These are phyloP conservation scores for Acanthosoma haemorrhoidale DNA, from an alignment of 2,888 invertebrate species.

Conservation along the genomic window DNA sequence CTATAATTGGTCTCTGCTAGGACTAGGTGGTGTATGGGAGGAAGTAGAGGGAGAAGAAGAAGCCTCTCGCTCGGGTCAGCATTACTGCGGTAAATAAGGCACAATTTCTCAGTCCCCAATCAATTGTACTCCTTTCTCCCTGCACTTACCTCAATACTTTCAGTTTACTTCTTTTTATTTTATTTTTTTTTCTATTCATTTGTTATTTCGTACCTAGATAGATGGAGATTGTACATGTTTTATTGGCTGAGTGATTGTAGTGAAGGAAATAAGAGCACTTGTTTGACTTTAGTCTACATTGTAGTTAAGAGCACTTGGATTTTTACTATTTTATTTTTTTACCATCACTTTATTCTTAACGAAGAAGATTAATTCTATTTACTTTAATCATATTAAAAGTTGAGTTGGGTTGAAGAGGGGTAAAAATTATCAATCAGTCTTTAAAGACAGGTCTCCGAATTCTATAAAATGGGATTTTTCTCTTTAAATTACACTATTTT, in stretches of 20 bases:
- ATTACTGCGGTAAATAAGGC: conserved; percentile 39
- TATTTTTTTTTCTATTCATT: not conserved
- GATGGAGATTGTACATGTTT: not conserved
- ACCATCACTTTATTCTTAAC: too few relatives aligned
- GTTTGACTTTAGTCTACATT: not conserved
- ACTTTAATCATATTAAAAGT: too few relatives aligned
- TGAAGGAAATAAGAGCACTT: not conserved
- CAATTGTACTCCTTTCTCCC: conserved; percentile 17
- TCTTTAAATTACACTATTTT: too few relatives aligned
- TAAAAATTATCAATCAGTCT: too few relatives aligned
- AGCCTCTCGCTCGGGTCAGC: conserved; percentile 34
- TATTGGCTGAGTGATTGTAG: not conserved
- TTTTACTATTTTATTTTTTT: too few relatives aligned
- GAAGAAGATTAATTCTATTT: too few relatives aligned
- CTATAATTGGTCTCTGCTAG: not conserved
- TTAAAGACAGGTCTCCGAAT: too few relatives aligned
- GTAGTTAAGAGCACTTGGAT: not conserved
- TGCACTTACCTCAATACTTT: conserved; percentile 19
- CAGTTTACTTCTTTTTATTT: not conserved
- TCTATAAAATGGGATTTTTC: too few relatives aligned
- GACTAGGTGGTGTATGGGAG: conserved; percentile 27
- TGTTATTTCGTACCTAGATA: not conserved
- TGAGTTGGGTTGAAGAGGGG: too few relatives aligned
- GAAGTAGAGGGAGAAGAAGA: conserved; percentile 27
- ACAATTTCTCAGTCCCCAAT: conserved; percentile 20